Evolutionary conservation across 2,888 invertebrate species (phyloP).

Genomic region (Epinotia ramella): DNA sequence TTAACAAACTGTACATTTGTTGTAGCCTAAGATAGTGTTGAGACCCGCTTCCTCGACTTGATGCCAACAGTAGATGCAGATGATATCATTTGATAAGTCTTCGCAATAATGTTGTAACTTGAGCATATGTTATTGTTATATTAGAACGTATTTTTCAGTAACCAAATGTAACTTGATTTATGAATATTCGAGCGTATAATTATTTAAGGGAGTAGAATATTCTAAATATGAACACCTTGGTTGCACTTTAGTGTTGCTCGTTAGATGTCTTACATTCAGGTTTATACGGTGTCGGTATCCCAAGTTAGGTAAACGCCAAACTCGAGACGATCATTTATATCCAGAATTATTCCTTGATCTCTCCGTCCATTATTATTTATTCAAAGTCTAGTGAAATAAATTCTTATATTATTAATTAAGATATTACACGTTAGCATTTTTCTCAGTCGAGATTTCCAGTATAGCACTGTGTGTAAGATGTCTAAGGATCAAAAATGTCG

Average conservation of each 20-base stretch:
- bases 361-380: constrained; percentile 43
- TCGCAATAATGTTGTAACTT: constrained; percentile 37
- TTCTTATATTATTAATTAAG: constrained; percentile 14
- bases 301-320: neutral
- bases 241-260: constrained; percentile 36
- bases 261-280: constrained; percentile 43
- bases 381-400: constrained; percentile 10
- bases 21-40: constrained; percentile 67
- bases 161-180: constrained; percentile 45
- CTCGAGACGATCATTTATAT: constrained; percentile 1
- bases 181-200: constrained; percentile 42
- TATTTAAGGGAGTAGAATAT: constrained; percentile 43
- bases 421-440: constrained; percentile 17
- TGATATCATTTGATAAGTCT: constrained; percentile 35
- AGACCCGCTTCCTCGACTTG: constrained; percentile 65
- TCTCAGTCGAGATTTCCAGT: constrained; percentile 20
- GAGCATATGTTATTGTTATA: constrained; percentile 43
- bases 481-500: constrained; percentile 52
- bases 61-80: constrained; percentile 46
- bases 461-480: constrained; percentile 39
- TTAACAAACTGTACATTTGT: constrained; percentile 77
- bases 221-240: constrained; percentile 45
- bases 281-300: too few relatives aligned
- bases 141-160: constrained; percentile 42
- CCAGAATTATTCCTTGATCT: constrained; percentile 25